phyloP scores from a whole-genome alignment of 2,113 vertebrate species.

The Oreocharis arfaki region DNA sequence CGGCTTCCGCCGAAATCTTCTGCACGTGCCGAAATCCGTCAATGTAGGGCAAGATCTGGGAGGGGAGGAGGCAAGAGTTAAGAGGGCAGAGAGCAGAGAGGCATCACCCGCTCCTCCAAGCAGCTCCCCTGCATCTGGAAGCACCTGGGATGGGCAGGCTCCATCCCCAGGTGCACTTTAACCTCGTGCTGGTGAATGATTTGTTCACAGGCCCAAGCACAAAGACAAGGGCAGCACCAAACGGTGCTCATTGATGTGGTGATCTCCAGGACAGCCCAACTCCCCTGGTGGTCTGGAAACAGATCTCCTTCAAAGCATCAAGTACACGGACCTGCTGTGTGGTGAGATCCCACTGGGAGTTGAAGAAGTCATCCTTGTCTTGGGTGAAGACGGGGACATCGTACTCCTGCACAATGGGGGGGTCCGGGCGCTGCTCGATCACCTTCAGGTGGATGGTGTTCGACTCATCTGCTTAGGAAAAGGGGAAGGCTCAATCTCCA shows the following conservation, averaged over 20 bases:
- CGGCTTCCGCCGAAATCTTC: constrained; percentile 95
- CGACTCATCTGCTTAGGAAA: constrained; percentile 80
- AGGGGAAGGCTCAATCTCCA: neutral
- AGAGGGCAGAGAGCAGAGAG: neutral
- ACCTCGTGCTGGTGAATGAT: accelerated
- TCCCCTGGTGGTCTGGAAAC: neutral
- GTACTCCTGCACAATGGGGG: constrained; percentile 90
- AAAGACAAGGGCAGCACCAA: neutral
- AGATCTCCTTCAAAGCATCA: neutral
- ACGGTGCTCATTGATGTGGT: accelerated
- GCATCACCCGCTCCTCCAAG: neutral
- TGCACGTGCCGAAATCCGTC: constrained; percentile 96
- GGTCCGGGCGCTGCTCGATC: constrained; percentile 88
- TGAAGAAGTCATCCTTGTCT: constrained; percentile 90
- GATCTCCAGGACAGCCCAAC: neutral
- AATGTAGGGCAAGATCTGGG: constrained; percentile 91
- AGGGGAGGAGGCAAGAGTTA: neutral
- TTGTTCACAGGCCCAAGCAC: neutral
- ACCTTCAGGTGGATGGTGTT: constrained; percentile 96
- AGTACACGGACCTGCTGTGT: constrained; percentile 85
- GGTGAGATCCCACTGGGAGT: constrained; percentile 96
- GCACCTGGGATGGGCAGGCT: accelerated
- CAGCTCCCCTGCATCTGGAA: neutral
- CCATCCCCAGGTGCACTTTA: neutral
- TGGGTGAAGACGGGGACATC: constrained; percentile 94